Conservation (phyloP, 2,888 invertebrate species). For the Nemurella pictetii region DNA sequence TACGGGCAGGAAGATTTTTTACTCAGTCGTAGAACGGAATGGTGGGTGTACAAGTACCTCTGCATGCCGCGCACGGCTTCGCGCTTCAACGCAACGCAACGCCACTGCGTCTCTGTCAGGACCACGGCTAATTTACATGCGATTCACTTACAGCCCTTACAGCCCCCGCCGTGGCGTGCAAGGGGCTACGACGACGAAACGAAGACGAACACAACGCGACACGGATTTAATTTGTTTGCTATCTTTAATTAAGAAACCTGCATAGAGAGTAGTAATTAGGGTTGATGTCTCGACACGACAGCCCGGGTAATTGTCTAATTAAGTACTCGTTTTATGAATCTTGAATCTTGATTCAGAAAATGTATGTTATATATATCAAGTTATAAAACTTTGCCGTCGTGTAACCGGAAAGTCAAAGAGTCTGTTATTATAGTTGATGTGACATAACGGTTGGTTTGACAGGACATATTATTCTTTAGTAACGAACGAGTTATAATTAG, state of each 20-base stretch:
- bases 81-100: no score
- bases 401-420: neutral
- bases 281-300: neutral
- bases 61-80: no score
- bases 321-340: neutral
- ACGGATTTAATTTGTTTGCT: neutral
- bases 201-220: neutral
- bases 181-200: neutral
- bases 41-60: no score
- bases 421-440: neutral
- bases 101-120: no score
- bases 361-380: neutral
- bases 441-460: neutral
- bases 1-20: no score
- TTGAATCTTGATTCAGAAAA: neutral
- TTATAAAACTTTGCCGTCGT: neutral
- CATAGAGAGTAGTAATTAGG: neutral
- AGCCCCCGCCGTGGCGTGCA: neutral
- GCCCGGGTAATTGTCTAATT: neutral
- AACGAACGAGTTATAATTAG: neutral
- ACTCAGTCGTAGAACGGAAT: no score
- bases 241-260: neutral
- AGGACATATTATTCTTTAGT: neutral
- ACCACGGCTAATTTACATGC: neutral
- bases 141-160: neutral